phyloP scores from a whole-genome alignment of 2,888 invertebrate genomes.

The Nebria brevicollis region DNA sequence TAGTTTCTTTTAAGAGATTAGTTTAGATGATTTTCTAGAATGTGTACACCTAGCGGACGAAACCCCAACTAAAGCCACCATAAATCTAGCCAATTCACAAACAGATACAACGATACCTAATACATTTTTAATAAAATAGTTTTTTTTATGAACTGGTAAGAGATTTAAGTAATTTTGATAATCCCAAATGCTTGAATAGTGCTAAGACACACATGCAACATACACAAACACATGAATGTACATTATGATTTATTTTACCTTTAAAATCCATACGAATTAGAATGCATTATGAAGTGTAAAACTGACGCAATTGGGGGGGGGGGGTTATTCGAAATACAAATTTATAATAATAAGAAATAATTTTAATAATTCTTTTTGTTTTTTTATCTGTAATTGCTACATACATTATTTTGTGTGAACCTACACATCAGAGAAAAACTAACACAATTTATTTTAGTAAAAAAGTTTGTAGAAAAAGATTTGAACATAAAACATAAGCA shows the following conservation, averaged over 20 bases:
- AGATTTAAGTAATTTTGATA: background rate
- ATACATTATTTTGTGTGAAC: background rate
- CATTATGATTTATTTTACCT: background rate
- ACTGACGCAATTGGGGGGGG: background rate
- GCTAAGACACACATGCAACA: background rate
- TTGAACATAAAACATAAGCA: constrained; percentile 1
- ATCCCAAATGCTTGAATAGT: background rate
- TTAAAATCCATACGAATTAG: background rate
- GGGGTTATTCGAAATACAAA: background rate
- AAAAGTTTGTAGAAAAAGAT: background rate
- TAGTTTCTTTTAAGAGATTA: too few relatives aligned
- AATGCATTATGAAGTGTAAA: background rate
- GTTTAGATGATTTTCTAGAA: background rate
- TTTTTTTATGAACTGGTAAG: background rate
- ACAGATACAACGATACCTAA: background rate
- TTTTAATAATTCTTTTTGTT: constrained; percentile 19
- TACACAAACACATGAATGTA: background rate
- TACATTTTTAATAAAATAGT: background rate
- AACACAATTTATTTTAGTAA: background rate
- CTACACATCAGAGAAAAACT: background rate
- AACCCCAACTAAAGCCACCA: background rate
- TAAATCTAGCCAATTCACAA: background rate
- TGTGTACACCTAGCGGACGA: background rate
- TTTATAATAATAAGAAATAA: constrained; percentile 1
- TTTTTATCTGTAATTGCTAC: constrained; percentile 1